Evolutionary conservation across 2,888 invertebrate species (phyloP), one percentile per base, ranked within the genome.

Genomic region (Netelia inedita): DNA sequence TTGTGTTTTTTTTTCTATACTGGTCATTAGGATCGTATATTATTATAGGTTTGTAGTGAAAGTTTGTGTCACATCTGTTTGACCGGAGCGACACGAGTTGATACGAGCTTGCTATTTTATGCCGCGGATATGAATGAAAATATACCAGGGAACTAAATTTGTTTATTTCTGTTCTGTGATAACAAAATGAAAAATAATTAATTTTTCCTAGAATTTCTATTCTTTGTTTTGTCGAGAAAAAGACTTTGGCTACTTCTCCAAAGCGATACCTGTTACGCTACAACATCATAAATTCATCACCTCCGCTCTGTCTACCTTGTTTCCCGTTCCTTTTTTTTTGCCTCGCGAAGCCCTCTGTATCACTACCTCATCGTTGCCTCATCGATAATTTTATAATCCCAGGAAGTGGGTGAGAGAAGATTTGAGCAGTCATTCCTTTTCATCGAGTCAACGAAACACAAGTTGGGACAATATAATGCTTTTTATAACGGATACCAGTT

Each of bases 21-120:
- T 28, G n/a, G 35, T n/a, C 63, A 35, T 63, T n/a, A 28, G 53
- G 35, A 50, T 23, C 11, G 55, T 55, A 71, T 63, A 74, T 74
- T 59, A 57, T 68, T 74, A 74, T n/a, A 63, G 63, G 5, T 53
- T 50, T 50, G 46, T 10, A 16, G 50, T 63, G 74, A 74, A 50
- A 63, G 74, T 63, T 53, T 74, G 63, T n/a, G 63, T n/a, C n/a
- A 63, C 11, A 50, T 61, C 41, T 43, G 65, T 41, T 21, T 57
- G 57, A 16, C 19, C 57, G 19, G 57, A 19, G 19, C 57, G 19
- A 57, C 19, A 57, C n/a, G 1, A 57, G 10, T 53, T 53, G 14
- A 14, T 16, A 53, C 53, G 14, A n/a, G 53, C 16, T 16, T 11
- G n/a, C 14, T 53, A 14, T 53, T 53, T n/a, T 53, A 53, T 53